Evolutionary conservation across 2,113 vertebrate genomes (phyloP), one percentile per base, ranked within the genome.

Genomic region (Halcyon senegalensis): DNA sequence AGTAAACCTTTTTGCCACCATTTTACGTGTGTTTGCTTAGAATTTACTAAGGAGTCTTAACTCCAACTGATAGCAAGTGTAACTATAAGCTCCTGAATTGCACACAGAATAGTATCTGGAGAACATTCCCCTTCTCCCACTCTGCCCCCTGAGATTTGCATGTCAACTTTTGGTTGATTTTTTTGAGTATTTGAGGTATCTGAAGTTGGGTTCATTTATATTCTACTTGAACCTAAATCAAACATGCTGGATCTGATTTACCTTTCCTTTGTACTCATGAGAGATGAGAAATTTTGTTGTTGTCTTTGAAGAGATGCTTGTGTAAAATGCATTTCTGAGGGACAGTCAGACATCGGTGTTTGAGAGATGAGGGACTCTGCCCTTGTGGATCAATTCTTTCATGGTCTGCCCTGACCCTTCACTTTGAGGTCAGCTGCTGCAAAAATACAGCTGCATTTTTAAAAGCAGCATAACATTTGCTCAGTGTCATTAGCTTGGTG

Each of bases 111-210:
- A 68, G 14, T 41, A 31, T 63, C 43, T 23, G 43, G 20, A 39
- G 48, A n/a, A 56, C 6, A 6, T 43, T 44, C 10, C 20, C 9
- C 1, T 2, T 5, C 4, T 30, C 10, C 13, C 12, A 3, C 6
- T 6, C 35, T 35, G 35, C 6, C 17, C 8, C 1, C 17, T 11
- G 16, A 44, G 43, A 30, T 46, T 39, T 77, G 51, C 18, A 31
- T 13, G 44, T 55, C 43, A 56, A 13, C 18, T 73, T 46, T 72
- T 58, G 11, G 43, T 25, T 75, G 19, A 31, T 59, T 58, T 59
- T 75, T 51, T 12, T 20, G 37, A 37, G 25, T 33, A 53, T 59
- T 53, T 1, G 6, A 51, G 24, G 9, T 39, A 28, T 30, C 25
- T 75, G 25, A 66, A 55, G 44, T 33, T 85, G 51, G n/a, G 30